Evolutionary conservation across 2,888 invertebrate genomes (phyloP).

Genomic region (Cactoblastis cactorum): DNA sequence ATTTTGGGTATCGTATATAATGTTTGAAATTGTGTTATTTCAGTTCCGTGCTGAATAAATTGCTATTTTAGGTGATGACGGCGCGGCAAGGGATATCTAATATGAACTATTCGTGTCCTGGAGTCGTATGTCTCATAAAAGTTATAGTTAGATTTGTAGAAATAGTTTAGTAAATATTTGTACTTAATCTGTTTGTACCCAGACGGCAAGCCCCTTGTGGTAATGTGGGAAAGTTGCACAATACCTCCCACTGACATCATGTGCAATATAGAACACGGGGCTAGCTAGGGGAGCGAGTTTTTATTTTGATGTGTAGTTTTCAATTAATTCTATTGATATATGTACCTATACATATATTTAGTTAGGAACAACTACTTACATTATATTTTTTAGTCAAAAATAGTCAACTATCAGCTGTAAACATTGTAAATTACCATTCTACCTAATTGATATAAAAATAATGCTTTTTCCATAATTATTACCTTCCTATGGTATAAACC

Average conservation of each 20-base stretch:
- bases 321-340: background rate
- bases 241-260: background rate
- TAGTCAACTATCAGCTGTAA: too few species aligned
- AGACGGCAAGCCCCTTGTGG: background rate
- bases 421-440: too few species aligned
- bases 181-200: background rate
- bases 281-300: background rate
- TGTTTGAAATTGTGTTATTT: slow-evolving; percentile 27
- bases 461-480: too few species aligned
- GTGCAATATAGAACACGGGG: background rate
- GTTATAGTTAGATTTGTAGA: background rate
- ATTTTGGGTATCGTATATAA: background rate
- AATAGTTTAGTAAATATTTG: background rate
- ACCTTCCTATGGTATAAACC: too few species aligned
- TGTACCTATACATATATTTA: too few species aligned
- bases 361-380: too few species aligned
- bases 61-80: slow-evolving; percentile 69
- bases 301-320: background rate
- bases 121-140: slow-evolving; percentile 5
- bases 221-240: slow-evolving; percentile 7
- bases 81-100: slow-evolving; percentile 22
- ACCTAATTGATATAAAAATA: too few species aligned
- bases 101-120: slow-evolving; percentile 19
- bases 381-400: too few species aligned
- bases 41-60: slow-evolving; percentile 38